Conservation (phyloP, 2,888 invertebrate genomes). For the Stramonita haemastoma region DNA sequence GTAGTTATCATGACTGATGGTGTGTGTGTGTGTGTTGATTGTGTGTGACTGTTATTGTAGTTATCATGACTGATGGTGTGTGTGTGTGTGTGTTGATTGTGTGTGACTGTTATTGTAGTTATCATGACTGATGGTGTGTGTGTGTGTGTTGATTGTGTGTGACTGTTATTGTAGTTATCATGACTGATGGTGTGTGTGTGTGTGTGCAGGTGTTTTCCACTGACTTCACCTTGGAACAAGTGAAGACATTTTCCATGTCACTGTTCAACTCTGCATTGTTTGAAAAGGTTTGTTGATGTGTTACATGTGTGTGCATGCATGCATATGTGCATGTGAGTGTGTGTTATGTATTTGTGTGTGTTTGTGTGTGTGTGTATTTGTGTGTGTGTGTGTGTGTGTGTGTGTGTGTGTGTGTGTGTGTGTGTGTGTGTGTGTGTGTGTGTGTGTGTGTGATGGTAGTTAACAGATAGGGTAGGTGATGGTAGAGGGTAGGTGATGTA, state of each 20-base stretch:
- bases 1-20: too few species aligned
- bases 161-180: too few species aligned
- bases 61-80: too few species aligned
- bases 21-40: too few species aligned
- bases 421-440: neutral
- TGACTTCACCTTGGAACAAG: conserved; percentile 47
- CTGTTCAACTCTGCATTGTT: conserved; percentile 76
- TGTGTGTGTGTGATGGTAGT: neutral
- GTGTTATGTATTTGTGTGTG: neutral
- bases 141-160: too few species aligned
- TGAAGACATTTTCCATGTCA: conserved; percentile 59
- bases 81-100: too few species aligned
- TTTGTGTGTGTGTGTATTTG: neutral
- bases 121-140: too few species aligned
- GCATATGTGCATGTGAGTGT: neutral
- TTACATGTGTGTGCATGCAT: neutral
- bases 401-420: neutral
- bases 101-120: too few species aligned
- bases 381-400: neutral
- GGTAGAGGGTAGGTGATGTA: too few species aligned
- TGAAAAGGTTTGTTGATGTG: conserved; percentile 69
- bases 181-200: neutral
- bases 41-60: too few species aligned
- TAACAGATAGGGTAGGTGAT: too few species aligned
- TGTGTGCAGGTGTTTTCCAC: conserved; percentile 61